These are phyloP conservation scores for Tautogolabrus adspersus DNA, from an alignment of 2,113 vertebrate genomes.

Conservation along the genomic window DNA sequence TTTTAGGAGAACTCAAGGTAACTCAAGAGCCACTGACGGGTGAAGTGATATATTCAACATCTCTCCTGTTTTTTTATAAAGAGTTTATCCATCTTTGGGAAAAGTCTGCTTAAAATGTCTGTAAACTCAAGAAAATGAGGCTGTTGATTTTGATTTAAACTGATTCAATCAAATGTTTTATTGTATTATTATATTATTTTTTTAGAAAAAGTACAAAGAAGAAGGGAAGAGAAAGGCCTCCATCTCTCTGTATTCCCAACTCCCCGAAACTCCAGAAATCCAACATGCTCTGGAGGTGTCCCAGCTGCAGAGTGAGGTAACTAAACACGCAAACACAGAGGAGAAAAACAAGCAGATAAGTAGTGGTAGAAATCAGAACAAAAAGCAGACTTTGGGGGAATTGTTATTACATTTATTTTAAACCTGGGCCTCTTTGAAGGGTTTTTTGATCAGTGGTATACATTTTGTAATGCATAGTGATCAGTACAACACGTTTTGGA, in stretches of 20 bases:
- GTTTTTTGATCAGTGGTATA: too few relatives aligned
- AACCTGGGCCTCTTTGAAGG: too few relatives aligned
- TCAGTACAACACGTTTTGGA: too few relatives aligned
- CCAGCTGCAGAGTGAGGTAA: constrained; percentile 91
- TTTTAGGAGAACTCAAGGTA: neutral
- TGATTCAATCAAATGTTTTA: neutral
- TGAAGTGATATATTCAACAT: neutral
- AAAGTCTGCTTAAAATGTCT: neutral
- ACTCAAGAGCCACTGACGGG: neutral
- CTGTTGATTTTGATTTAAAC: neutral
- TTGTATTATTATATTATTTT: neutral
- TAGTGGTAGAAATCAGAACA: neutral
- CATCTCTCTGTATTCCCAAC: constrained; percentile 88
- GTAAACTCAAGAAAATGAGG: neutral
- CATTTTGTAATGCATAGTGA: too few relatives aligned
- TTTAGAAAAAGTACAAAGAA: constrained; percentile 85
- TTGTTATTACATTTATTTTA: neutral
- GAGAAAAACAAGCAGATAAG: too few relatives aligned
- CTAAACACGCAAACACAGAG: neutral
- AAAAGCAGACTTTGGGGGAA: neutral
- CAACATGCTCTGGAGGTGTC: constrained; percentile 89
- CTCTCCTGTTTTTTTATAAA: neutral
- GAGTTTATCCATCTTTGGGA: neutral
- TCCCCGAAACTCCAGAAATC: constrained; percentile 91
- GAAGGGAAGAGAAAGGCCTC: constrained; percentile 85